phyloP scores from a whole-genome alignment of 2,797 vertebrate genomes.

The Pseudomugil gertrudae region DNA sequence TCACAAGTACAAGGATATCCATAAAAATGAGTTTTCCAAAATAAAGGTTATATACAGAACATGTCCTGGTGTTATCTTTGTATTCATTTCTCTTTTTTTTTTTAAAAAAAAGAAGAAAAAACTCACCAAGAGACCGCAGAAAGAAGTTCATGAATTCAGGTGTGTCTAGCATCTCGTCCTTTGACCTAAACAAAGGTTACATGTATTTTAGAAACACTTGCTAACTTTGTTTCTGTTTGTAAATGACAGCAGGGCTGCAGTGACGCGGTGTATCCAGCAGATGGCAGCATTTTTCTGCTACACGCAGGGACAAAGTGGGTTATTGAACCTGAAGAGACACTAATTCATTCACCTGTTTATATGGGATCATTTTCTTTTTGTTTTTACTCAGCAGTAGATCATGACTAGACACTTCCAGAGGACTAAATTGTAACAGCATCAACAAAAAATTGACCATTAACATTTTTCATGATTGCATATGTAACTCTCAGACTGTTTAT shows the following conservation, averaged over 20 bases:
- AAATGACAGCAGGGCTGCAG: conserved; percentile 1
- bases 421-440: neutral
- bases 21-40: too few relatives aligned
- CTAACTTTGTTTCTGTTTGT: neutral
- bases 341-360: too few relatives aligned
- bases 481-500: neutral
- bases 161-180: conserved; percentile 81
- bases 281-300: conserved; percentile 37
- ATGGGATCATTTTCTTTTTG: neutral
- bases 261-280: conserved; percentile 47
- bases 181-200: conserved; percentile 77
- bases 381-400: neutral
- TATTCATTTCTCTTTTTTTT: neutral
- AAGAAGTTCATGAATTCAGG: conserved; percentile 89
- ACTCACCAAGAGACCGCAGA: conserved; percentile 87
- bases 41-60: neutral
- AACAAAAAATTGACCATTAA: neutral
- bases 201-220: neutral
- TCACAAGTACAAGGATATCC: too few relatives aligned
- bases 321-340: too few relatives aligned
- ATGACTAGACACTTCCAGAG: neutral
- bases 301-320: too few relatives aligned
- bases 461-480: neutral
- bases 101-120: too few relatives aligned
- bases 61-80: neutral